Percentiles rank a stretch among this genome's conserved stretches.
These are phyloP conservation scores for Aspiorhynchus laticeps DNA, from an alignment of 2,113 vertebrate genomes.

Conservation along the genomic window DNA sequence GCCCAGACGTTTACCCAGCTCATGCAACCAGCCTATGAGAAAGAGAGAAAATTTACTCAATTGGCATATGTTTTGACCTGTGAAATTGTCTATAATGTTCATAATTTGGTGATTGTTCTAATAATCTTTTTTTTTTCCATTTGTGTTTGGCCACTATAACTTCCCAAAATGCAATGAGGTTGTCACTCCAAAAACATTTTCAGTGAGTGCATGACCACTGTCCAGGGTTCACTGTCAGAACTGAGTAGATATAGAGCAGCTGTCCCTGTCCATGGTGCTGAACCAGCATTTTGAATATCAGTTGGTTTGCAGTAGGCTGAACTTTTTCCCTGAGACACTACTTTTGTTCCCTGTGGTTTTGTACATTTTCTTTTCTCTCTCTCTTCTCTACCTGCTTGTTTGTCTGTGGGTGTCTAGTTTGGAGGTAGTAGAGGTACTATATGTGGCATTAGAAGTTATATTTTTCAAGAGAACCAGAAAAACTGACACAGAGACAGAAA, in stretches of 20 bases:
- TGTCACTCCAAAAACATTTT: background rate
- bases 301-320: background rate
- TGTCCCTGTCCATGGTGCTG: slow-evolving; percentile 55
- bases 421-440: slow-evolving; percentile 4
- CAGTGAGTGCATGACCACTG: slow-evolving; percentile 37
- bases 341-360: slow-evolving; percentile 10
- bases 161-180: background rate
- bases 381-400: background rate
- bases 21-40: slow-evolving; percentile 79
- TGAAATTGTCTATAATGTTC: slow-evolving; percentile 52
- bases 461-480: slow-evolving; percentile 2
- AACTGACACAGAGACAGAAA: background rate
- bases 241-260: background rate
- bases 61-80: background rate
- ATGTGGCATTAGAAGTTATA: background rate
- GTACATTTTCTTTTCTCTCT: background rate
- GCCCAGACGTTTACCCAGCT: slow-evolving; percentile 79
- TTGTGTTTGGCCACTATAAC: background rate
- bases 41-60: background rate
- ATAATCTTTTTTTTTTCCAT: background rate
- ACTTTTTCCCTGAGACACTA: background rate
- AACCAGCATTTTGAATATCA: slow-evolving; percentile 9
- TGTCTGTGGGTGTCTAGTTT: slow-evolving; percentile 14
- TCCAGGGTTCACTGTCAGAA: slow-evolving; percentile 46
- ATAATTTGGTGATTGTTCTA: background rate